These are phyloP conservation scores for Epinephelus coioides DNA, from an alignment of 2,797 vertebrate species.

Conservation along the genomic window DNA sequence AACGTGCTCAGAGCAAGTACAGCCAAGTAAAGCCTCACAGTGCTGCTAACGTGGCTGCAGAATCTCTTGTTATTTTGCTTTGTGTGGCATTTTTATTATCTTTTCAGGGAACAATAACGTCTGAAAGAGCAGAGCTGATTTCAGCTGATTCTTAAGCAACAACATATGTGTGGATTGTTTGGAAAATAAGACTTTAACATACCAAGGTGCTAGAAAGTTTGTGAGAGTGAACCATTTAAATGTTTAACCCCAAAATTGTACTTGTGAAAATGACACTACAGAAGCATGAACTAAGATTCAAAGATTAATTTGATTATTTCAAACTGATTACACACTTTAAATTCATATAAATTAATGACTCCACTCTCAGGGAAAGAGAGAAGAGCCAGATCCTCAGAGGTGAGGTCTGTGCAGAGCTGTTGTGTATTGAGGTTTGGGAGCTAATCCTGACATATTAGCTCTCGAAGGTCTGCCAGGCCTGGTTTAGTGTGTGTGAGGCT, in stretches of 20 bases:
- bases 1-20: too few species aligned
- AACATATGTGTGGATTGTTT: not conserved
- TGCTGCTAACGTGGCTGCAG: not conserved
- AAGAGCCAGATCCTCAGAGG: constrained; percentile 35
- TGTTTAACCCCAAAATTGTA: not conserved
- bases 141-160: constrained; percentile 1
- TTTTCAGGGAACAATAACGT: not conserved
- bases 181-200: constrained; percentile 3
- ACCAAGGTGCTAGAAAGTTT: not conserved
- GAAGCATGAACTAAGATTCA: constrained; percentile 1
- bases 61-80: not conserved
- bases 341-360: constrained; percentile 13
- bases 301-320: constrained; percentile 14
- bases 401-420: constrained; percentile 53
- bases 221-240: not conserved
- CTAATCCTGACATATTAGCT: constrained; percentile 75
- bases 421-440: constrained; percentile 62
- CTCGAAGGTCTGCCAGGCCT: constrained; percentile 59
- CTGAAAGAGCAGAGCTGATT: not conserved
- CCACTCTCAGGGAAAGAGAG: constrained; percentile 12
- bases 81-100: not conserved
- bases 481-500: constrained; percentile 61
- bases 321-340: constrained; percentile 27
- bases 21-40: not conserved
- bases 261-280: not conserved